Base-by-base conservation (phyloP, 2,888 invertebrate genomes). In the Habroteleia sp. region DNA sequence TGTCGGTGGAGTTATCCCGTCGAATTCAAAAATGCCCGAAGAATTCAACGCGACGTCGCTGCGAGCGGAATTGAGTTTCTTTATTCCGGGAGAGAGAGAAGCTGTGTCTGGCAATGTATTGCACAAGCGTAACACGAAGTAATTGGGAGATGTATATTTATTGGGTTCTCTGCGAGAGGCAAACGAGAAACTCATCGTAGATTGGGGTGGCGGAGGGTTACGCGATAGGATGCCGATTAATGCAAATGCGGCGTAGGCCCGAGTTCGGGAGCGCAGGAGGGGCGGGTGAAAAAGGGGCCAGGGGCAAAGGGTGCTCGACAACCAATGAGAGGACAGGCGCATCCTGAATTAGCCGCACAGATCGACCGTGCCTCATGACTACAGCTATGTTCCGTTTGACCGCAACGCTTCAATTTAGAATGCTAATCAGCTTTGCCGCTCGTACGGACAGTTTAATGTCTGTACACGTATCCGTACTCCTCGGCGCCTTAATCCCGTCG, bases 331-430 rank as follows among this genome's bases (percentile, higher is more conserved):
- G 74, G 74, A 76, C 74, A 76, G 78, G 77, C 54, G 79, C 79
- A 80, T 81, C 79, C 82, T 77, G 81, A 85, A 85, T 84, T 83
- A 84, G 81, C 82, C 79, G 77, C 80, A 80, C 82, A 80, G 80
- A 82, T 82, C 78, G 82, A 79, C 81, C 80, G 79, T 80, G 80
- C 76, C 66, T 79, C 80, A 58, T 69, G 63, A 71, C 72, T 66
- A 71, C 65, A 79, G 77, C 80, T 77, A 79, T 78, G 77, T 76
- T 77, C 71, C 79, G 80, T 81, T 82, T 79, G 80, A 84, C 87
- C 86, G 81, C 86, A 87, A 83, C 84, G 87, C 86, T 87, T 87
- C 87, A 87, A 88, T 88, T 87, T 86, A 86, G 85, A 87, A 87
- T 88, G 87, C 87, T 88, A 88, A 88, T 88, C 86, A 86, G 86